Evolutionary conservation across 2,888 invertebrate species (phyloP).

Genomic region (Resseliella maxima): DNA sequence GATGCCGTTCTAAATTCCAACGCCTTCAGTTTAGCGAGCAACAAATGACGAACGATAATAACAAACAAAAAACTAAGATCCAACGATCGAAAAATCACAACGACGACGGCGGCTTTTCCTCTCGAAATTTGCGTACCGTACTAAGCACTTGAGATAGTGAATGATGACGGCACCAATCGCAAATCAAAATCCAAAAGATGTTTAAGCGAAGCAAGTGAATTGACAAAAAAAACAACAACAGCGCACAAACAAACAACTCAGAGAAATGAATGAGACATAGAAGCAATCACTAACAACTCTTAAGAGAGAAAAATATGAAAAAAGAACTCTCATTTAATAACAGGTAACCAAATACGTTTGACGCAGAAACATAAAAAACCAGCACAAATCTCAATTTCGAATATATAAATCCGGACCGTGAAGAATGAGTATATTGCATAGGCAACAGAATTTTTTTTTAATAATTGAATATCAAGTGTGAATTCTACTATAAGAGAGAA

Average conservation of each 20-base stretch:
- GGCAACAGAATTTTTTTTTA: too few species aligned
- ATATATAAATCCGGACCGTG: neutral
- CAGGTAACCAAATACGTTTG: slow-evolving; percentile 38
- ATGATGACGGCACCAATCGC: slow-evolving; percentile 20
- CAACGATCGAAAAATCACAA: too few species aligned
- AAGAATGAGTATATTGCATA: neutral
- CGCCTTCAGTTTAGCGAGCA: neutral
- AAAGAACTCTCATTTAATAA: slow-evolving; percentile 5
- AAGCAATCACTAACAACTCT: neutral
- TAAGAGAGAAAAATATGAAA: neutral
- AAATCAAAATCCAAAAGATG: neutral
- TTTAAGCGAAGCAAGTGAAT: neutral
- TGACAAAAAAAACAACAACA: neutral
- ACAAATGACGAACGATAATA: slow-evolving; percentile 28
- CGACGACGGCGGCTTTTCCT: too few species aligned
- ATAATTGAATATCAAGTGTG: too few species aligned
- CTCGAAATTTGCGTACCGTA: neutral
- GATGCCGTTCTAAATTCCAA: slow-evolving; percentile 38
- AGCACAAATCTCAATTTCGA: neutral
- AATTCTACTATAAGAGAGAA: neutral
- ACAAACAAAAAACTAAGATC: neutral
- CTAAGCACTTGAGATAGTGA: neutral
- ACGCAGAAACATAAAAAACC: neutral
- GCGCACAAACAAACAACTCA: neutral
- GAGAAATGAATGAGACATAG: neutral